Percentiles rank a stretch among this genome's conserved stretches.
Evolutionary conservation across 2,888 invertebrate species (phyloP).

Genomic region (Nephrocerus scutellatus): DNA sequence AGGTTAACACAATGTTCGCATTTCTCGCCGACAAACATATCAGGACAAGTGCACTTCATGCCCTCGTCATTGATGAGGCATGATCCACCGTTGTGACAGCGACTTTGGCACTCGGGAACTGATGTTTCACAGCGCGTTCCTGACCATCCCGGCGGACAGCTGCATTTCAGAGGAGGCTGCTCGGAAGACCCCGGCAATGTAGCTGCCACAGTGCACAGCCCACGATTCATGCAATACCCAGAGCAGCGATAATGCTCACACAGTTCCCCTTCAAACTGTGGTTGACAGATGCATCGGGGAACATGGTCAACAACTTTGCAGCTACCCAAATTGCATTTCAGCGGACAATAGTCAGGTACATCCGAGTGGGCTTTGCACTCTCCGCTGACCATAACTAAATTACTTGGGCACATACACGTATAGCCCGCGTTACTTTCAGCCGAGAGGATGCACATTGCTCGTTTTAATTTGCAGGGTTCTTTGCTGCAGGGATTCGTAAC

Average conservation of each 20-base stretch:
- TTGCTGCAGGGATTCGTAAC: slow-evolving; percentile 55
- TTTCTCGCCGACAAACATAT: slow-evolving; percentile 50
- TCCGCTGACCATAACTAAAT: slow-evolving; percentile 43
- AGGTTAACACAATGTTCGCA: slow-evolving; percentile 56
- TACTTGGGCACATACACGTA: slow-evolving; percentile 55
- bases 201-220: slow-evolving; percentile 50
- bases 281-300: slow-evolving; percentile 59
- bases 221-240: slow-evolving; percentile 60
- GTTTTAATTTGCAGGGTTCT: slow-evolving; percentile 53
- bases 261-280: slow-evolving; percentile 57
- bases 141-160: slow-evolving; percentile 58
- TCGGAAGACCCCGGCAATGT: slow-evolving; percentile 35
- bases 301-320: slow-evolving; percentile 52
- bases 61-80: slow-evolving; percentile 48
- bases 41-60: slow-evolving; percentile 51
- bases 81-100: slow-evolving; percentile 57
- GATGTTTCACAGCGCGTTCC: slow-evolving; percentile 60
- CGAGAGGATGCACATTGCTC: slow-evolving; percentile 57
- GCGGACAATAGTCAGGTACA: slow-evolving; percentile 48
- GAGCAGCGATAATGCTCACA: slow-evolving; percentile 67
- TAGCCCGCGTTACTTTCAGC: slow-evolving; percentile 44
- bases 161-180: slow-evolving; percentile 49
- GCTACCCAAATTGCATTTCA: slow-evolving; percentile 57
- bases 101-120: slow-evolving; percentile 51
- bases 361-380: slow-evolving; percentile 38